Evolutionary conservation across 2,797 vertebrate species (phyloP).

Genomic region (Iguana delicatissima): DNA sequence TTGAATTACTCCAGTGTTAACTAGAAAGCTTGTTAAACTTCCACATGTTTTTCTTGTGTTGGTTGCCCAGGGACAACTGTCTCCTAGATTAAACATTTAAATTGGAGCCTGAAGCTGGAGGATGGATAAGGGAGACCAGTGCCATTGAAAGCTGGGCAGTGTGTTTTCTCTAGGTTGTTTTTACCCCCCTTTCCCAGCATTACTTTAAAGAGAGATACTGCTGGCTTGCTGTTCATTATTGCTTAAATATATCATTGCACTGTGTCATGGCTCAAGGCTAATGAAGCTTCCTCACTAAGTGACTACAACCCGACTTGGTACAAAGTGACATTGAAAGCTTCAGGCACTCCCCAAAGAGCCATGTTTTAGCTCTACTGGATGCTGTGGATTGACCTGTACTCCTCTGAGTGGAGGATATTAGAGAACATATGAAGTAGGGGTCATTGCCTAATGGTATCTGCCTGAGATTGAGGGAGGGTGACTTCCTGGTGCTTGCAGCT

Average conservation of each 20-base stretch:
- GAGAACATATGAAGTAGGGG: slow-evolving; percentile 31
- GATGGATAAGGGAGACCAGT: not conserved
- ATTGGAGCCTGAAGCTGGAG: slow-evolving; percentile 1
- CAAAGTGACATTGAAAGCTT: slow-evolving; percentile 16
- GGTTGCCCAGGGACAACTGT: not conserved
- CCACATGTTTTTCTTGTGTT: not conserved
- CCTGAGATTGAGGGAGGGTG: slow-evolving; percentile 6
- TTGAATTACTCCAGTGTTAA: not conserved
- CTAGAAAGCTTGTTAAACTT: not conserved
- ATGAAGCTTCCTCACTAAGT: slow-evolving; percentile 38
- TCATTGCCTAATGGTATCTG: slow-evolving; percentile 40
- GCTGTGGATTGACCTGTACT: slow-evolving; percentile 23
- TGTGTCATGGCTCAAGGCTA: slow-evolving; percentile 47
- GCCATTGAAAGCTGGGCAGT: not conserved
- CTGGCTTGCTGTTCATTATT: slow-evolving; percentile 56
- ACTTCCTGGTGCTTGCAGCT: slow-evolving; percentile 13
- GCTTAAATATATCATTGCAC: slow-evolving; percentile 53
- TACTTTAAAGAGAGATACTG: slow-evolving; percentile 20
- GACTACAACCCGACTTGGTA: slow-evolving; percentile 35
- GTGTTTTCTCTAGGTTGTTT: not conserved
- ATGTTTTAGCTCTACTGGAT: slow-evolving; percentile 20
- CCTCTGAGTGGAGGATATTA: not conserved
- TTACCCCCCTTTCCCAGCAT: not conserved
- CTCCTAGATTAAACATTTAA: slow-evolving; percentile 14
- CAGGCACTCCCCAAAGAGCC: slow-evolving; percentile 10